Percentiles rank a stretch among this genome's conserved stretches.
Evolutionary conservation across 2,113 vertebrate species (phyloP).

Genomic region (Ctenodactylus gundi): DNA sequence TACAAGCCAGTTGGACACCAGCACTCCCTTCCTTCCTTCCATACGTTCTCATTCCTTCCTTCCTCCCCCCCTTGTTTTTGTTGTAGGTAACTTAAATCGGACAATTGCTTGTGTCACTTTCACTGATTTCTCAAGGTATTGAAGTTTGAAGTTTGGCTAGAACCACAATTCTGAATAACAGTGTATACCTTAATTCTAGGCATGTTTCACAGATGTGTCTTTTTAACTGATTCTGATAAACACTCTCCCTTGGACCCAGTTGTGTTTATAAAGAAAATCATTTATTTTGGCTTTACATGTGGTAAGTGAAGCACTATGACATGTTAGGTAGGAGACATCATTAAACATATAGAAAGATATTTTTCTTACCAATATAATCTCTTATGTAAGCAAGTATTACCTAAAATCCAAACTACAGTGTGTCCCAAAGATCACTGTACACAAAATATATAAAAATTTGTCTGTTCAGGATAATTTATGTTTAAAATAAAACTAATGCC

Average conservation of each 20-base stretch:
- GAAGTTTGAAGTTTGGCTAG: not conserved
- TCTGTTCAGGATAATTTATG: too few relatives aligned
- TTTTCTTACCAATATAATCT: not conserved
- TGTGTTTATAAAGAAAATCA: constrained; percentile 18
- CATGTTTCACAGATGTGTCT: constrained; percentile 9
- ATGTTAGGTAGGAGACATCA: not conserved
- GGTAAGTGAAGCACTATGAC: constrained; percentile 21
- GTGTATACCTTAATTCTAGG: not conserved
- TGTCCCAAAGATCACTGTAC: too few relatives aligned
- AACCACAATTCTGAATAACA: not conserved
- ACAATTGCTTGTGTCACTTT: not conserved
- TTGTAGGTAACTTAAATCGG: not conserved
- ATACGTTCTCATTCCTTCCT: not conserved
- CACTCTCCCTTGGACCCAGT: not conserved
- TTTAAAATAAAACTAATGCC: too few relatives aligned
- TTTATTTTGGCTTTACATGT: constrained; percentile 41
- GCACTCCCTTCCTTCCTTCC: not conserved
- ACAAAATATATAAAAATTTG: too few relatives aligned
- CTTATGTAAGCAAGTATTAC: not conserved
- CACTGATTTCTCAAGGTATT: not conserved
- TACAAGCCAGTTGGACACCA: not conserved
- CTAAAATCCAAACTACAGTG: not conserved
- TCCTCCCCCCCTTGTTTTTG: not conserved
- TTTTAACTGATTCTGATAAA: not conserved
- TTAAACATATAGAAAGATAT: not conserved